phyloP scores from a whole-genome alignment of 2,113 vertebrate species.

The Oreochromis spilurus region DNA sequence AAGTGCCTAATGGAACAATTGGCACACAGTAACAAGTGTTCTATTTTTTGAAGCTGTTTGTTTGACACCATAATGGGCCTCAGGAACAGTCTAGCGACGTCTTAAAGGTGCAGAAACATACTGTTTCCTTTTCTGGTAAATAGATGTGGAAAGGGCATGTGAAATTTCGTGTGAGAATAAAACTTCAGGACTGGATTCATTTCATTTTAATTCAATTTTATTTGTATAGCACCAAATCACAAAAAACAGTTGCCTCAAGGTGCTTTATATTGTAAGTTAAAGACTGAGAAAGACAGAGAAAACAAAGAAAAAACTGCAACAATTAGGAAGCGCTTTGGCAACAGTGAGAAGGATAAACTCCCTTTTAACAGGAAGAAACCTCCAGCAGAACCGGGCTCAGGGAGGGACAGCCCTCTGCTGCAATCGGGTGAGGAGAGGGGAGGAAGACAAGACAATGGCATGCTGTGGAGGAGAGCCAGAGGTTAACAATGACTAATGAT shows the following conservation, averaged over 20 bases:
- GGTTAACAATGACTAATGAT: neutral
- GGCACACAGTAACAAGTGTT: neutral
- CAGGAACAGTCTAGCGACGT: neutral
- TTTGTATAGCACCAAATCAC: neutral
- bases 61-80: neutral
- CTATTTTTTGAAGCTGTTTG: neutral
- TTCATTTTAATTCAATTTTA: neutral
- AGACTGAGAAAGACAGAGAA: neutral
- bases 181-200: neutral
- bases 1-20: neutral
- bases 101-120: neutral
- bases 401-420: neutral
- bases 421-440: neutral
- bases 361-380: neutral
- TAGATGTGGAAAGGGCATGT: rapidly evolving
- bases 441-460: neutral
- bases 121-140: neutral
- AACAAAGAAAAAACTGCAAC: neutral
- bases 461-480: neutral
- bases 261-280: neutral
- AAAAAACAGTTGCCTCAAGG: neutral
- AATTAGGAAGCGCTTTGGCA: neutral
- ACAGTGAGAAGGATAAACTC: neutral
- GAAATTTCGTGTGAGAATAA: rapidly evolving
- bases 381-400: neutral